phyloP scores from a whole-genome alignment of 2,888 invertebrate genomes.

The Lysandra coridon region DNA sequence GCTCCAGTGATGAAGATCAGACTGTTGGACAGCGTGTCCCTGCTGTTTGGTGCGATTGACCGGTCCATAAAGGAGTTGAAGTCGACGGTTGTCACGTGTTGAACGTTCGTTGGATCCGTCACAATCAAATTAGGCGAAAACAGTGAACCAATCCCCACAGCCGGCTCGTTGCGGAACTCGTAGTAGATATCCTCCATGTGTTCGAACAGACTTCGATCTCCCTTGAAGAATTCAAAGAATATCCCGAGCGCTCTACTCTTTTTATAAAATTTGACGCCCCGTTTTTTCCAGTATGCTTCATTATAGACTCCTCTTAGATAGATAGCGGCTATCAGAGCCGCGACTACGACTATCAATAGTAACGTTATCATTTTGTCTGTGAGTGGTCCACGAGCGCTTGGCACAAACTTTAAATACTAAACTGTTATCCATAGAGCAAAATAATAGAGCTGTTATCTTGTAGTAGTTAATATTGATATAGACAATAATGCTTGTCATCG shows the following conservation, averaged over 20 bases:
- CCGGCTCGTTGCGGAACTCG: neutral
- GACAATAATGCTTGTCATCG: neutral
- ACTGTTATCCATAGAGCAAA: neutral
- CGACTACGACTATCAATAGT: neutral
- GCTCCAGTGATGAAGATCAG: constrained; percentile 6
- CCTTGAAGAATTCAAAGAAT: neutral
- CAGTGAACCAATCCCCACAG: neutral
- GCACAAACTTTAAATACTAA: neutral
- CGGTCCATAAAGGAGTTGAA: constrained; percentile 15
- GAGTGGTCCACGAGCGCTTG: neutral
- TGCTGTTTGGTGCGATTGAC: neutral
- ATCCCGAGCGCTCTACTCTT: neutral
- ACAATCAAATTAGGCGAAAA: neutral
- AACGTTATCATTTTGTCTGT: constrained; percentile 1
- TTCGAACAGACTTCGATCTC: neutral
- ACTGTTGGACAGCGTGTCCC: neutral
- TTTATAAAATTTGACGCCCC: neutral
- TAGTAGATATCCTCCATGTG: neutral
- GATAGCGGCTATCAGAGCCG: neutral
- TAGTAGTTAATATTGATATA: neutral
- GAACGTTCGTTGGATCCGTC: neutral
- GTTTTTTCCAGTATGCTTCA: constrained; percentile 20
- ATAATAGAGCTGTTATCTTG: neutral
- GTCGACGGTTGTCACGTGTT: neutral
- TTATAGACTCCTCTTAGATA: constrained; percentile 2